Evolutionary conservation across 2,888 invertebrate species (phyloP), one percentile per base, ranked within the genome.

Genomic region (Campoplex capitator): DNA sequence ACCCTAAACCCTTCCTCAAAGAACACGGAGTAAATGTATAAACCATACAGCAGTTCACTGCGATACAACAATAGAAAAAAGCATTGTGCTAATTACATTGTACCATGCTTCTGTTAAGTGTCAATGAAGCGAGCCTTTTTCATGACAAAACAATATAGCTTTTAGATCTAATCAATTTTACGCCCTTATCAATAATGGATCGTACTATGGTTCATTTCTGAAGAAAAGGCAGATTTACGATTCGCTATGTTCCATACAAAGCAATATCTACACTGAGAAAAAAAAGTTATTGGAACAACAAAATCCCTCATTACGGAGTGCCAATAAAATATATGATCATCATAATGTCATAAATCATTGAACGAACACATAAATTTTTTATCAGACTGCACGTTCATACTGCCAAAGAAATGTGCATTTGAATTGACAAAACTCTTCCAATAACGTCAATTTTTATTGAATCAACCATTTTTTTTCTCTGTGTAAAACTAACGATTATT

Each of bases 1-100:
- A 35, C 45, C 58, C 80, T 68, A 48, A n/a, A 13, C 58, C 62
- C 13, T 62, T 62, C 62, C 11, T 62, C 62, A 62, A 62, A 62
- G 62, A 32, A 7, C 62, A 62, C 23, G 32, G 42, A 9, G n/a
- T 45, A 38, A 32, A 38, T 28, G 23, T 38, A 54, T 28, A 58
- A 48, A 45, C n/a, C 28, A 13, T 16, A 16, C 23, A 23, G 51
- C 8, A 74, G 65, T 51, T 42, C 82, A 68, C 35, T 62, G 70
- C 48, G 70, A 76, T 62, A 18, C 16, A 16, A 62, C 32, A 28
- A 32, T 16, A 58, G 51, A 23, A 58, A 58, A 68, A 80, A 56
- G 56, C 23, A 51, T 38, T 54, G 4, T 32, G 42, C 8, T 6
- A 16, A 3, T 42, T 58, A 42, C 23, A 28, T 35, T 58, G 18